Base-by-base conservation (phyloP, 2,797 vertebrate species). In the Erithacus rubecula region DNA sequence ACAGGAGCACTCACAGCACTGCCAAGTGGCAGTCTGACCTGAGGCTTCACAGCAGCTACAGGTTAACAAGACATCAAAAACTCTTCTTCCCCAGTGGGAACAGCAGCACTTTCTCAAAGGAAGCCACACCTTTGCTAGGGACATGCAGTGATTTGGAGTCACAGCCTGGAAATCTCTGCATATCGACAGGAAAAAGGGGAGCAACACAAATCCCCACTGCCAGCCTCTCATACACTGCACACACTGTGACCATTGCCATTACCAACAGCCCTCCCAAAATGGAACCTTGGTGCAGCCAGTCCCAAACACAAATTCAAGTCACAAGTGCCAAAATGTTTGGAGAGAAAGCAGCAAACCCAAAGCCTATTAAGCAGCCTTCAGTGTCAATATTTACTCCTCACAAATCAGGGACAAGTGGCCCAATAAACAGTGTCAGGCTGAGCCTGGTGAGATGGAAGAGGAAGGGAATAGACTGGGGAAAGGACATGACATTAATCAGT, bases 341-440 rank as follows among this genome's bases (percentile, higher is more conserved):
- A 83, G 68, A 74, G 44, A 3, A 17, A 93, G 74, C 29, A 80
- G 74, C 78, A 89, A 94, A 92, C 62, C 27, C 85, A 95, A 97
- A 96, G 96, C 93, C 94, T 93, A 92, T 95, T 95, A 97, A 91
- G 90, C 46, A 95, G 68, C 63, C 90, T 93, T 96, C 89, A 92
- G 55, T 75, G 93, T 96, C 97, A 89, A 89, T 63, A 83, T 78
- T 94, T 96, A 93, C 95, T 97, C 82, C 87, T 93, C 92, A 91
- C 39, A 74, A 93, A 71, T 76, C 86, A 84, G 62, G 39, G 68
- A 93, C 84, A 74, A 79, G 90, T 59, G 87, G 74, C 65, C 91
- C 95, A 97, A 96, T 86, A 88, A 91, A 87, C 26, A 71, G 67
- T 85, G 83, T 91, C 95, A 97, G 92, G 68, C 55, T 70, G 84